A percentile compares a stretch with the other conserved stretches of the same genome.
phyloP scores from a whole-genome alignment of 2,113 vertebrate species.

The Tetrax tetrax region DNA sequence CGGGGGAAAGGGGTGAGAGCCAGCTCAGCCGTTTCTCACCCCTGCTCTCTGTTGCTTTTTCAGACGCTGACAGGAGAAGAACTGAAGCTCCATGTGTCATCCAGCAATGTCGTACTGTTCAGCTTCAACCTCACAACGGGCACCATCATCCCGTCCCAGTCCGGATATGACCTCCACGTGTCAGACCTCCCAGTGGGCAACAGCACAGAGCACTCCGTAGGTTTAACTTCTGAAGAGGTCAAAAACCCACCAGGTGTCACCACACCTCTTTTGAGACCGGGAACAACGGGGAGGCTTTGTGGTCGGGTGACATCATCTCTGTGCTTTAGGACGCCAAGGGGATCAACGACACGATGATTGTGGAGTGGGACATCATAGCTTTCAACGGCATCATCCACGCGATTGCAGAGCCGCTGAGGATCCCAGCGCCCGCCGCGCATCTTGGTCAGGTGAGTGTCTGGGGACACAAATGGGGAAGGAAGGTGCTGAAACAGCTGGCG shows the following conservation, averaged over 20 bases:
- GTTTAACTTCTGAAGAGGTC: background rate
- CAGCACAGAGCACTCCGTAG: slow-evolving; percentile 45
- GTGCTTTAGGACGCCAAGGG: slow-evolving; percentile 70
- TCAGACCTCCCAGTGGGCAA: slow-evolving; percentile 47
- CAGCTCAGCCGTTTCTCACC: background rate
- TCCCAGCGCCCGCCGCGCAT: slow-evolving; percentile 68
- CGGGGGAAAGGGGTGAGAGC: background rate
- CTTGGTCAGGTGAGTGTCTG: background rate
- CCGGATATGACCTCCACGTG: slow-evolving; percentile 81
- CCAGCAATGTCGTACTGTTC: slow-evolving; percentile 76
- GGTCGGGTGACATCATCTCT: background rate
- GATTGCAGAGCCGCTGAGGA: slow-evolving; percentile 82
- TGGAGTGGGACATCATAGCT: slow-evolving; percentile 90
- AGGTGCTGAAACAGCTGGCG: background rate
- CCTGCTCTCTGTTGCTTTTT: background rate
- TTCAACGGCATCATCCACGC: slow-evolving; percentile 92
- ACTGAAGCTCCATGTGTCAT: slow-evolving; percentile 87
- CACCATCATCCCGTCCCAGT: slow-evolving; percentile 77
- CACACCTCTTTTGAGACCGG: background rate
- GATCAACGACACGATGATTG: slow-evolving; percentile 80
- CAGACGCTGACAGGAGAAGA: slow-evolving; percentile 89
- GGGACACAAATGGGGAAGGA: rapidly evolving
- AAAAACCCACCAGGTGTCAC: background rate
- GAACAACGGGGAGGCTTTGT: background rate
- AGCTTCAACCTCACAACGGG: slow-evolving; percentile 79